phyloP scores from a whole-genome alignment of 1,140 invertebrate species.

The Panagrolaimus sp. region DNA sequence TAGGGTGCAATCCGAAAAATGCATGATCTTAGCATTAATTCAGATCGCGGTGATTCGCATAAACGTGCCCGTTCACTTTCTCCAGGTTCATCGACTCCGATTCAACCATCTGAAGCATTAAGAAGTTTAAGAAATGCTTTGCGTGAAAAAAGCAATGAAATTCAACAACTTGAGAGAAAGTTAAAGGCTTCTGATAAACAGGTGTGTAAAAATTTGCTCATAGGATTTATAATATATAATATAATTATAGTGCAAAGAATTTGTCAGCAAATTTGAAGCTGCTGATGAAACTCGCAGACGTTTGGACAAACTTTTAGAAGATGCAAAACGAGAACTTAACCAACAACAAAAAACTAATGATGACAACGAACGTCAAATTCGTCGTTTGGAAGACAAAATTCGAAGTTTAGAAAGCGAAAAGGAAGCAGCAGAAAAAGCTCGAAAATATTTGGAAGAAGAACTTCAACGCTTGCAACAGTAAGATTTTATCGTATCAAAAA shows the following conservation, averaged over 20 bases:
- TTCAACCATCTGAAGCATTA: slow-evolving; percentile 53
- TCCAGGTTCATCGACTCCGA: slow-evolving; percentile 41
- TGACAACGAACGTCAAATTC: slow-evolving; percentile 47
- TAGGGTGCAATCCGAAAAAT: slow-evolving; percentile 50
- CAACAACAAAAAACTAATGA: slow-evolving; percentile 49
- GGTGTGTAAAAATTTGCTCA: slow-evolving; percentile 16
- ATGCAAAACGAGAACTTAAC: slow-evolving; percentile 49
- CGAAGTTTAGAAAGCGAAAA: slow-evolving; percentile 45
- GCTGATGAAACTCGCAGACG: slow-evolving; percentile 49
- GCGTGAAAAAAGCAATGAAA: slow-evolving; percentile 58
- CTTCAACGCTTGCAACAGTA: slow-evolving; percentile 48
- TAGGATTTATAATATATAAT: no score
- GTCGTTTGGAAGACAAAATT: slow-evolving; percentile 56
- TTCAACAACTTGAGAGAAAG: slow-evolving; percentile 55
- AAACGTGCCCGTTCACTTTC: slow-evolving; percentile 57
- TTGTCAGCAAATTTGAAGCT: slow-evolving; percentile 50
- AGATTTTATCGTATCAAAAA: no score
- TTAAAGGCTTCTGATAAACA: slow-evolving; percentile 51
- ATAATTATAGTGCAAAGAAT: slow-evolving; percentile 32
- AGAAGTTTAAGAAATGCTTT: slow-evolving; percentile 49
- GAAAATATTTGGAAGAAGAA: slow-evolving; percentile 55
- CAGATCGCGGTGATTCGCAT: slow-evolving; percentile 28
- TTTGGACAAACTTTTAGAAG: slow-evolving; percentile 54
- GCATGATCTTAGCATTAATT: slow-evolving; percentile 46
- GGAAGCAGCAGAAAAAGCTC: slow-evolving; percentile 47